These are phyloP conservation scores for Pollenia labialis DNA, from an alignment of 2,888 invertebrate genomes.

Conservation along the genomic window DNA sequence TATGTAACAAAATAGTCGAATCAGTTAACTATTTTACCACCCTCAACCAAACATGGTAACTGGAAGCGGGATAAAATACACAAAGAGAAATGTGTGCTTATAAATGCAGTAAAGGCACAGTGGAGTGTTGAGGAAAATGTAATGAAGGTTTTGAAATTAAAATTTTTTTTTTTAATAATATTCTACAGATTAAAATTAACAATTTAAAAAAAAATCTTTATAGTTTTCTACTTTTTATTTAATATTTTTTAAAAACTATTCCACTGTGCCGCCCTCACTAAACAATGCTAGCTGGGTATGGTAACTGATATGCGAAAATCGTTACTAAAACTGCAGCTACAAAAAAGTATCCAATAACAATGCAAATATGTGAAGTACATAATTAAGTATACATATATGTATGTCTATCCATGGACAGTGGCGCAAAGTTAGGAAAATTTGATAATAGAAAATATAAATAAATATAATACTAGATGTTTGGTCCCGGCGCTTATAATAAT, in stretches of 20 bases:
- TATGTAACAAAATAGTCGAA: constrained; percentile 28
- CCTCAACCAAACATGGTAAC: constrained; percentile 41
- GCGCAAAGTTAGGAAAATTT: too few relatives aligned
- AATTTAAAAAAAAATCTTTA: background rate
- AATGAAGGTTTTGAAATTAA: too few relatives aligned
- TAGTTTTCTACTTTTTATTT: too few relatives aligned
- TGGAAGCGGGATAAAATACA: background rate
- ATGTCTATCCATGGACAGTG: too few relatives aligned
- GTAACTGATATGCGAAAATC: background rate
- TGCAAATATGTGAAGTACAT: too few relatives aligned
- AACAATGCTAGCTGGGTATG: background rate
- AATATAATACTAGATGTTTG: too few relatives aligned
- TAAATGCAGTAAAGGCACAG: background rate
- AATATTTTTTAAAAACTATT: background rate
- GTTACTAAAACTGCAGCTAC: background rate
- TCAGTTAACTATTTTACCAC: constrained; percentile 44
- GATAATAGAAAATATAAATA: too few relatives aligned
- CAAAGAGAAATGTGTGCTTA: background rate
- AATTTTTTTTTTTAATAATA: too few relatives aligned
- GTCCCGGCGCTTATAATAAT: too few relatives aligned
- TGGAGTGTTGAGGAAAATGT: background rate
- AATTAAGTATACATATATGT: too few relatives aligned
- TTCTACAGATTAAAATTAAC: background rate
- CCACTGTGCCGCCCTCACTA: background rate
- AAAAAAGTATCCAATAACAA: background rate